phyloP scores from a whole-genome alignment of 2,113 vertebrate genomes.

The Athene noctua region DNA sequence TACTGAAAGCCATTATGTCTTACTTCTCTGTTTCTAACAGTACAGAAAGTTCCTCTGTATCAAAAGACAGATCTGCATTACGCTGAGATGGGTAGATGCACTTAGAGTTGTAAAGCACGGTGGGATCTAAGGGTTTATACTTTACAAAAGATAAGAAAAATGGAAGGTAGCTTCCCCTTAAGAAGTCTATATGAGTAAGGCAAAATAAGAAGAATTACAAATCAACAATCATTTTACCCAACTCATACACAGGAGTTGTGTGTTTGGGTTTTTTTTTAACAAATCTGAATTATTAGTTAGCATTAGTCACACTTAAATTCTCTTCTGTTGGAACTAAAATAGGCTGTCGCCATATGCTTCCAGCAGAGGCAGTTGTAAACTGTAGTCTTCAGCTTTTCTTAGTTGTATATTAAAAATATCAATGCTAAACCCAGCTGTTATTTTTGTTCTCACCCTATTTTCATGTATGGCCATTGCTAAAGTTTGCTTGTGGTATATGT shows the following conservation, averaged over 20 bases:
- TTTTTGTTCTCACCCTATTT: not conserved
- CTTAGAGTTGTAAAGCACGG: not conserved
- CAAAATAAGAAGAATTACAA: not conserved
- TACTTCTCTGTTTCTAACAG: not conserved
- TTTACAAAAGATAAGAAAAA: not conserved
- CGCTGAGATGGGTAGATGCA: not conserved
- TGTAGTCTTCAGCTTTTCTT: not conserved
- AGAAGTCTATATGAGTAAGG: not conserved
- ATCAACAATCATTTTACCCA: not conserved
- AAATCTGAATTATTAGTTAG: not conserved
- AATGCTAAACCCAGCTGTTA: not conserved
- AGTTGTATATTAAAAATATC: not conserved
- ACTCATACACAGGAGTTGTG: not conserved
- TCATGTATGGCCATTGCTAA: not conserved
- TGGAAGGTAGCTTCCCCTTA: not conserved
- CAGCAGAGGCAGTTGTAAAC: not conserved
- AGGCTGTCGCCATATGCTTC: not conserved
- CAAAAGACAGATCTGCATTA: not conserved
- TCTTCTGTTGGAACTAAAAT: not conserved
- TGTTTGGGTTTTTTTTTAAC: not conserved
- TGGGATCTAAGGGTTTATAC: not conserved
- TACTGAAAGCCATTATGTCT: not conserved
- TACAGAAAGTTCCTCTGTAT: not conserved
- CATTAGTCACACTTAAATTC: not conserved
- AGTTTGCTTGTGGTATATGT: not conserved